Conservation (phyloP, 2,797 vertebrate species). For the Oreortyx pictus region DNA sequence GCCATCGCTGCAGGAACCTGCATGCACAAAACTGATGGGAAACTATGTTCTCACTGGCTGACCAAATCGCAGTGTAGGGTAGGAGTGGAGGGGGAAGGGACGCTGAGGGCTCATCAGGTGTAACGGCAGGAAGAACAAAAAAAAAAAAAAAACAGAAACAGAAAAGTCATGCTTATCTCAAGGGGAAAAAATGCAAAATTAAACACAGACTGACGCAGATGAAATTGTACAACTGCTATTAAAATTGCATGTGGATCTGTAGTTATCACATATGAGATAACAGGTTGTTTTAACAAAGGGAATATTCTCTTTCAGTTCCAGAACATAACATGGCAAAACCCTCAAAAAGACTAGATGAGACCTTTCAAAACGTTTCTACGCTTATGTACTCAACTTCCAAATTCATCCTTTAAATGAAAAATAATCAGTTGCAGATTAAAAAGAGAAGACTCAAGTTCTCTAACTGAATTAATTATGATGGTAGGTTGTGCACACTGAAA, state of each 20-base stretch:
- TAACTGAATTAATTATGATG: background rate
- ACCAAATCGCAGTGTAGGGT: slow-evolving; percentile 88
- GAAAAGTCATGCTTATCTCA: slow-evolving; percentile 82
- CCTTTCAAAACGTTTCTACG: background rate
- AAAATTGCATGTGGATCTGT: background rate
- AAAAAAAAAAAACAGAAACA: slow-evolving; percentile 69
- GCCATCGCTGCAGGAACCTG: slow-evolving; percentile 82
- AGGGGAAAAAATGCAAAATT: slow-evolving; percentile 67
- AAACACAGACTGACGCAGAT: slow-evolving; percentile 39
- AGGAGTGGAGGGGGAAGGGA: slow-evolving; percentile 84
- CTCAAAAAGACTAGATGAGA: background rate
- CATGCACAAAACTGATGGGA: slow-evolving; percentile 99
- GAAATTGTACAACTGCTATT: slow-evolving; percentile 26
- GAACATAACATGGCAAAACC: background rate
- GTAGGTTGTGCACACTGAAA: background rate
- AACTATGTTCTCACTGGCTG: slow-evolving; percentile 90
- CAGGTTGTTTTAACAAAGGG: background rate
- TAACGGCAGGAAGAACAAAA: slow-evolving; percentile 61
- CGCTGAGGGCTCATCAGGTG: slow-evolving; percentile 78
- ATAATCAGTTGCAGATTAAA: fast-evolving
- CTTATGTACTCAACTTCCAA: background rate
- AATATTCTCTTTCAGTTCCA: background rate
- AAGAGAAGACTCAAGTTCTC: background rate
- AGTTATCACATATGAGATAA: background rate
- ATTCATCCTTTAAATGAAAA: background rate